Percentiles rank a stretch among this genome's conserved stretches.
These are phyloP conservation scores for Lacanobia oleracea DNA, from an alignment of 2,888 invertebrate genomes.

Conservation along the genomic window DNA sequence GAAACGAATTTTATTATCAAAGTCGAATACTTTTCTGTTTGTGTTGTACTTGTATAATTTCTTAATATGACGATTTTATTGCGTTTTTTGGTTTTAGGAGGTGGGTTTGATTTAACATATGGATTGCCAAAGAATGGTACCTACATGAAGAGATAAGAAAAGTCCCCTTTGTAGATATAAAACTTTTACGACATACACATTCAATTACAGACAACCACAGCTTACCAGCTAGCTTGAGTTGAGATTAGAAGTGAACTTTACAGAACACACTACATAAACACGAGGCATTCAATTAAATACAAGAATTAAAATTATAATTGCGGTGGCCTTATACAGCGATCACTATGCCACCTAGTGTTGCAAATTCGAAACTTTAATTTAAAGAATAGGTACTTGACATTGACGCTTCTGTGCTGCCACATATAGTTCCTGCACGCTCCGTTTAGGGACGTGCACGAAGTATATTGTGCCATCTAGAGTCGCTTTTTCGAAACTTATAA, in stretches of 20 bases:
- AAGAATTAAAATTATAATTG: neutral
- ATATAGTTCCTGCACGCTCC: too few species aligned
- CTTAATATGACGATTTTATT: too few species aligned
- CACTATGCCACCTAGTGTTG: too few species aligned
- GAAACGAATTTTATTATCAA: conserved; percentile 17
- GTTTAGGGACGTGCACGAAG: too few species aligned
- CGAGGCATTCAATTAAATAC: neutral
- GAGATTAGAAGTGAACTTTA: neutral
- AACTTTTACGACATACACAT: neutral
- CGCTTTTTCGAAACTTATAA: too few species aligned
- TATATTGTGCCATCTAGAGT: too few species aligned
- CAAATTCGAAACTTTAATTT: too few species aligned
- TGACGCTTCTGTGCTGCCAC: too few species aligned
- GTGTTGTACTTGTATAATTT: neutral
- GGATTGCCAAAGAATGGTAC: neutral
- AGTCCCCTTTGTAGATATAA: neutral
- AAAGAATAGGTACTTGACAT: too few species aligned
- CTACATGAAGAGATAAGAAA: neutral
- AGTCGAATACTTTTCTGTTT: conserved; percentile 9
- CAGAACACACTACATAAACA: neutral
- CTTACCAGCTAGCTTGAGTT: too few species aligned
- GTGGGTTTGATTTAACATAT: neutral
- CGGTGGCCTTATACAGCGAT: neutral
- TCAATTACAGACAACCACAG: neutral
- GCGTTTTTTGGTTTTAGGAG: too few species aligned